Percentiles rank a stretch among this genome's conserved stretches.
phyloP scores from a whole-genome alignment of 2,113 vertebrate genomes.

The Zootoca vivipara region DNA sequence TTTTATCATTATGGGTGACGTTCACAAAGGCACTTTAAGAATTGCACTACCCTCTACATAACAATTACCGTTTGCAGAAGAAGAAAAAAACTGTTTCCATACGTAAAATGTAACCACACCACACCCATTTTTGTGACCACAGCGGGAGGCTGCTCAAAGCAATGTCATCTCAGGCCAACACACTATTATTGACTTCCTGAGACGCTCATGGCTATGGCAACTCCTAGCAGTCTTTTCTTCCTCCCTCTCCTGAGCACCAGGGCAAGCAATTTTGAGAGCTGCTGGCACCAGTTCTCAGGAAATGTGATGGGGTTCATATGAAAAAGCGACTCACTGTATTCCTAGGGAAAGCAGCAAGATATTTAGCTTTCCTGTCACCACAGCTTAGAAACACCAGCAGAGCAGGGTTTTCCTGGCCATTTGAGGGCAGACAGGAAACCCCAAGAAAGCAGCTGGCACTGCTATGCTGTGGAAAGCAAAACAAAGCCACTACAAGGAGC shows the following conservation, averaged over 20 bases:
- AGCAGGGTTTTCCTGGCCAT: neutral
- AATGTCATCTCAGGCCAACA: neutral
- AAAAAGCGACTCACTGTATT: neutral
- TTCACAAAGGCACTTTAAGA: neutral
- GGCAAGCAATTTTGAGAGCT: neutral
- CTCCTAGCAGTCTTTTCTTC: neutral
- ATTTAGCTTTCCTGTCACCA: constrained; percentile 11
- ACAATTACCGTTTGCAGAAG: neutral
- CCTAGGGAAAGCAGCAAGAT: neutral
- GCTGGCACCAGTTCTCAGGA: neutral
- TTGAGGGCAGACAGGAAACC: constrained; percentile 11
- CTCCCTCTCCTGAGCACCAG: neutral
- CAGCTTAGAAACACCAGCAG: neutral
- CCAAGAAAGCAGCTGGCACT: neutral
- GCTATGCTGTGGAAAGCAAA: constrained; percentile 23
- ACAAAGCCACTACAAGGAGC: constrained; percentile 15
- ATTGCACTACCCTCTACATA: neutral
- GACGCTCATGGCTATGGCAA: neutral
- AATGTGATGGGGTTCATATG: neutral
- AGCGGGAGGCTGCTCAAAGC: neutral
- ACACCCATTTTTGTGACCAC: neutral
- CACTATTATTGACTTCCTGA: neutral
- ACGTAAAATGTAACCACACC: neutral
- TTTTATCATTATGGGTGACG: neutral
- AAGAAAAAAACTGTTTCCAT: neutral